Conservation (phyloP, 2,888 invertebrate species). For the Calliphora vomitoria region DNA sequence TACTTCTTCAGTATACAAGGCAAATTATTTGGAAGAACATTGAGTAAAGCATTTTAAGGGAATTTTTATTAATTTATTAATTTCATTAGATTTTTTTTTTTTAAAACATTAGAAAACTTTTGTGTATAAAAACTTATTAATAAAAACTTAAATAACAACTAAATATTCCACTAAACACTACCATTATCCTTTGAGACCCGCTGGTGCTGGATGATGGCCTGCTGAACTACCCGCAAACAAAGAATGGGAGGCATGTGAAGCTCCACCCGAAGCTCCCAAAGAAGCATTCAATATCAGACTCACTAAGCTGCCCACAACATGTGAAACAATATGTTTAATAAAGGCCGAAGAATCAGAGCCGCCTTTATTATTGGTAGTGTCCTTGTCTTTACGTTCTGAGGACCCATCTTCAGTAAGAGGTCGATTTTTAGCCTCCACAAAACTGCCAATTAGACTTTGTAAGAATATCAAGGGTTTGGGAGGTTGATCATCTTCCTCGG, state of each 20-base stretch:
- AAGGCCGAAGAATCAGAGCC: slow-evolving; percentile 82
- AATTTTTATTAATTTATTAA: too few species aligned
- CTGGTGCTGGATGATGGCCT: slow-evolving; percentile 60
- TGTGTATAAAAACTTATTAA: slow-evolving; percentile 19
- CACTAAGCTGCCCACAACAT: slow-evolving; percentile 82
- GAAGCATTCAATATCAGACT: slow-evolving; percentile 82
- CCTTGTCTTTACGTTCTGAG: slow-evolving; percentile 75
- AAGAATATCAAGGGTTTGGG: slow-evolving; percentile 82
- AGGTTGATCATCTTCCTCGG: slow-evolving; percentile 83
- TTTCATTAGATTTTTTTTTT: neutral
- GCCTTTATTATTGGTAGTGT: slow-evolving; percentile 53
- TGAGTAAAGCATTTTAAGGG: too few species aligned
- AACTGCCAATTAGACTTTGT: slow-evolving; percentile 80
- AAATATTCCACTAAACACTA: slow-evolving; percentile 19
- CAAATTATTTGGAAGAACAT: too few species aligned
- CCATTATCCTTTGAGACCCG: slow-evolving; percentile 23
- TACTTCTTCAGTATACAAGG: too few species aligned
- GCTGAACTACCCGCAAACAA: slow-evolving; percentile 76
- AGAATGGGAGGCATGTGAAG: slow-evolving; percentile 81
- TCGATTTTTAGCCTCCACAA: slow-evolving; percentile 81
- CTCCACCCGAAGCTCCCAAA: slow-evolving; percentile 82
- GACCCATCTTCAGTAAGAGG: slow-evolving; percentile 76
- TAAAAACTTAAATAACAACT: slow-evolving; percentile 13
- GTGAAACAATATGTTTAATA: slow-evolving; percentile 82
- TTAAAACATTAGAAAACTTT: neutral